Conservation (phyloP, 1,140 invertebrate genomes). For the Drosophila eugracilis region DNA sequence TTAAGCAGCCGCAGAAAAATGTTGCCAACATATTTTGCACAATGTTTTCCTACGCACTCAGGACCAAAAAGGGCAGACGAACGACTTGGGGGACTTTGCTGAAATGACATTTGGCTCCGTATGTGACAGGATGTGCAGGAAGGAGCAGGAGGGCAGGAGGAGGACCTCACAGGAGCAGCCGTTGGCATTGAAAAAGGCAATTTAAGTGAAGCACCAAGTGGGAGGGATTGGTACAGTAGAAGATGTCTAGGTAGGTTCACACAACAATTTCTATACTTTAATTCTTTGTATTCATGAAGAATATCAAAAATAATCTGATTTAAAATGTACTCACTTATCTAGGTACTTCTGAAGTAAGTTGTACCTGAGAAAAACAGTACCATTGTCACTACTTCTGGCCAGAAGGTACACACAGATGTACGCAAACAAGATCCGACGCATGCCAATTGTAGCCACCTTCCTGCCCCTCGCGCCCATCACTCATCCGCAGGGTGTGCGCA, state of each 20-base stretch:
- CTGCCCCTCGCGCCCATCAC: slow-evolving; percentile 11
- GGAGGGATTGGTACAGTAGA: slow-evolving; percentile 4
- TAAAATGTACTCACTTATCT: neutral
- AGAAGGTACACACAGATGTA: slow-evolving; percentile 27
- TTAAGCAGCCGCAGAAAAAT: slow-evolving; percentile 74
- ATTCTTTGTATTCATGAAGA: too few species aligned
- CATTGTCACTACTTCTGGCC: neutral
- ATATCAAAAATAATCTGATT: neutral
- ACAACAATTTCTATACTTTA: neutral
- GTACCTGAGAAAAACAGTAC: neutral
- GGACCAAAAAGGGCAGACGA: slow-evolving; percentile 59
- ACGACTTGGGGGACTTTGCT: slow-evolving; percentile 83
- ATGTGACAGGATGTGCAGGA: slow-evolving; percentile 69
- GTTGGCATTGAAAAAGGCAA: slow-evolving; percentile 80
- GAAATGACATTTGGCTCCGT: slow-evolving; percentile 84
- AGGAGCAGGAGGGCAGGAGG: neutral
- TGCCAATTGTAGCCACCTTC: slow-evolving; percentile 61
- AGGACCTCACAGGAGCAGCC: slow-evolving; percentile 37
- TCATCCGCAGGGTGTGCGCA: slow-evolving; percentile 36
- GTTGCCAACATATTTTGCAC: slow-evolving; percentile 66
- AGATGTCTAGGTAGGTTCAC: neutral
- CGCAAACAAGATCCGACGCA: slow-evolving; percentile 60
- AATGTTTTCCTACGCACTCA: slow-evolving; percentile 62
- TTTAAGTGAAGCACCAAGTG: slow-evolving; percentile 71
- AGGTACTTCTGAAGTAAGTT: neutral